Conservation (phyloP, 2,888 invertebrate genomes). For the Fragum sueziense region DNA sequence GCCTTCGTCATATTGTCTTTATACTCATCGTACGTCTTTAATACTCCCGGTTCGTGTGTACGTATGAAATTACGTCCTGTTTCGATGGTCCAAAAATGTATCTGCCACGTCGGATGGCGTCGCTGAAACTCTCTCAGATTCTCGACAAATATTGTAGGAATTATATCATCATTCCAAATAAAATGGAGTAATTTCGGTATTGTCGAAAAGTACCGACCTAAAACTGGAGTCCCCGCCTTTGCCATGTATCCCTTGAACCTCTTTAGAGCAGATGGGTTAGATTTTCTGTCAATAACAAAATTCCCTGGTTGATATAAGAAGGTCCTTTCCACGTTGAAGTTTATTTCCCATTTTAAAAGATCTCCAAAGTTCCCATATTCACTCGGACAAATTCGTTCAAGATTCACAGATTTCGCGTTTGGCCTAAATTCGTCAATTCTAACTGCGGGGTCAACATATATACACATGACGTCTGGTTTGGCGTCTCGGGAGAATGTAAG, state of each 20-base stretch:
- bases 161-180: constrained; percentile 12
- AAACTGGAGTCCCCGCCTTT: neutral
- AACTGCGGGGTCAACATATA: neutral
- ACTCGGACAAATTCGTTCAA: neutral
- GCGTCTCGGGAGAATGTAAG: neutral
- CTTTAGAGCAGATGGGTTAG: neutral
- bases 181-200: constrained; percentile 10
- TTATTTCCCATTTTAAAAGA: neutral
- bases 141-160: constrained; percentile 7
- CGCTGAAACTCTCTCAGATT: neutral
- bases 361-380: neutral
- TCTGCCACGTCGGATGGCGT: neutral
- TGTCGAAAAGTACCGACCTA: neutral
- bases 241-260: neutral
- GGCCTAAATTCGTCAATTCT: neutral
- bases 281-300: neutral
- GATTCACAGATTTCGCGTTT: neutral
- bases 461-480: neutral
- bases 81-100: constrained; percentile 16
- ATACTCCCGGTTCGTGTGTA: constrained; percentile 67
- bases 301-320: neutral
- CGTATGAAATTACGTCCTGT: constrained; percentile 44
- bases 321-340: neutral
- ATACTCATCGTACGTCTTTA: constrained; percentile 69
- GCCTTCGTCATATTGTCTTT: constrained; percentile 68